Conservation (phyloP, 2,888 invertebrate species). For the Cerceris ruficornis region DNA sequence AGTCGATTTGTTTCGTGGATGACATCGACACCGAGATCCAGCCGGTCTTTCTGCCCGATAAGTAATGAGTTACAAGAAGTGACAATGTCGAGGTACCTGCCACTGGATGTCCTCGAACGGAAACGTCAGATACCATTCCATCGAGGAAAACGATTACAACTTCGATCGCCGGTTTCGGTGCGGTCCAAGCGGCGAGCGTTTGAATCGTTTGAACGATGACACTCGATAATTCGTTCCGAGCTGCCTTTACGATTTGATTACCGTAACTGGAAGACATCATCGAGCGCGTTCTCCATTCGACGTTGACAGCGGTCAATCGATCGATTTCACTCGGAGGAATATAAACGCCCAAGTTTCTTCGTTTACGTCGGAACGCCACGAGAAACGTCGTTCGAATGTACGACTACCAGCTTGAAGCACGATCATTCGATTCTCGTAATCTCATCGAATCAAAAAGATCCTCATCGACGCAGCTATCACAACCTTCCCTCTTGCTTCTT, state of each 20-base stretch:
- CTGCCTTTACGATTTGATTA: neutral
- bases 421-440: too few relatives aligned
- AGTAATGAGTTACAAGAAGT: neutral
- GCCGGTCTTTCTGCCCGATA: neutral
- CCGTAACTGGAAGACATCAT: neutral
- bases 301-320: too few relatives aligned
- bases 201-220: neutral
- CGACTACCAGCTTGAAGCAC: too few relatives aligned
- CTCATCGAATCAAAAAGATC: too few relatives aligned
- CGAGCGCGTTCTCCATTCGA: neutral
- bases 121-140: neutral
- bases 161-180: neutral
- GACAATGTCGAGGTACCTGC: slow-evolving; percentile 3
- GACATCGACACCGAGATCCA: neutral
- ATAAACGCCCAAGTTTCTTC: too few relatives aligned
- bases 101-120: neutral
- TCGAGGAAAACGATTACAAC: neutral
- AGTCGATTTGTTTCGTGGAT: slow-evolving; percentile 22
- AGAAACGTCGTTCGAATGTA: too few relatives aligned
- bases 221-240: neutral
- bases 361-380: too few relatives aligned
- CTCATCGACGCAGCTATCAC: too few relatives aligned
- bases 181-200: neutral
- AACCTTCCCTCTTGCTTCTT: too few relatives aligned
- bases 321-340: too few relatives aligned